Percentiles rank a stretch among this genome's conserved stretches.
phyloP scores from a whole-genome alignment of 2,888 invertebrate genomes.

The Archaeoteleia sp. region DNA sequence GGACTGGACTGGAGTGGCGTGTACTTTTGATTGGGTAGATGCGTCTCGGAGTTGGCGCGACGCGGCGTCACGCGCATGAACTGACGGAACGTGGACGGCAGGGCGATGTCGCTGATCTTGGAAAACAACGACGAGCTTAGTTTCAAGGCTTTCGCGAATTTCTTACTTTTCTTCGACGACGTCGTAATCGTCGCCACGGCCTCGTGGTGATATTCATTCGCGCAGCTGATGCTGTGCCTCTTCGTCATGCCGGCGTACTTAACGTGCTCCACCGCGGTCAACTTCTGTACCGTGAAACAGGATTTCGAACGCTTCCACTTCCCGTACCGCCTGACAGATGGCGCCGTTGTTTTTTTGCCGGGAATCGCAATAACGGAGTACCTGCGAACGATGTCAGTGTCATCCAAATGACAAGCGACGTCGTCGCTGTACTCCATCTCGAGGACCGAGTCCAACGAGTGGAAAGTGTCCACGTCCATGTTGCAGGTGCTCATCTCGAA shows the following conservation, averaged over 20 bases:
- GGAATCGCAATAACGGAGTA: no score
- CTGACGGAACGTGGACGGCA: conserved; percentile 63
- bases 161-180: conserved; percentile 32
- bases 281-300: conserved; percentile 54
- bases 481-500: neutral
- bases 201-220: no score
- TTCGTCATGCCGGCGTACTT: conserved; percentile 61
- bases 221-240: conserved; percentile 38
- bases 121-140: conserved; percentile 59
- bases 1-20: conserved; percentile 53
- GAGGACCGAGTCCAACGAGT: neutral
- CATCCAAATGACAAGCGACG: conserved; percentile 19
- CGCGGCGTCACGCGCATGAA: conserved; percentile 57
- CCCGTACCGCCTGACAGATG: conserved; percentile 56
- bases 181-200: no score
- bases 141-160: conserved; percentile 53
- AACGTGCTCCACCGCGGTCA: neutral
- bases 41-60: conserved; percentile 45
- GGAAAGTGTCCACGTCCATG: neutral
- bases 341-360: no score
- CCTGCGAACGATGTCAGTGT: no score
- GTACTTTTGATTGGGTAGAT: conserved; percentile 58
- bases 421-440: conserved; percentile 4
- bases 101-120: conserved; percentile 63
- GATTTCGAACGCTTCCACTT: conserved; percentile 65